Evolutionary conservation across 2,888 invertebrate genomes (phyloP).

Genomic region (Elegia similella): DNA sequence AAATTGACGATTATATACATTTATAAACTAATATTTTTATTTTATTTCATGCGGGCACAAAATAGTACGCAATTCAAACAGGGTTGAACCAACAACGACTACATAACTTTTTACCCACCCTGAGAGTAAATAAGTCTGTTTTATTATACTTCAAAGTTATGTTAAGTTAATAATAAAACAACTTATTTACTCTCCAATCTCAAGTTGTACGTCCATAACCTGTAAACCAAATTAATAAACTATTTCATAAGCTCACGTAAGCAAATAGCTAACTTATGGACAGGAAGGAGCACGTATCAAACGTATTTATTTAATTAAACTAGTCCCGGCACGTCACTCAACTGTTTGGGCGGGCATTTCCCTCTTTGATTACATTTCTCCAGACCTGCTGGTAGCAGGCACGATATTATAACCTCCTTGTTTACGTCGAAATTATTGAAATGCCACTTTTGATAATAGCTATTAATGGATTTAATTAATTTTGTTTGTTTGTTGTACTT

Average conservation of each 20-base stretch:
- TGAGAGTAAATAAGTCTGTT: no score
- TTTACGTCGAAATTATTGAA: conserved; percentile 14
- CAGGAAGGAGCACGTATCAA: conserved; percentile 21
- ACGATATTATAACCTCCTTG: conserved; percentile 4
- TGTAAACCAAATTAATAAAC: conserved; percentile 7
- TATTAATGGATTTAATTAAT: neutral
- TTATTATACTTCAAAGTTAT: no score
- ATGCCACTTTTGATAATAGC: neutral
- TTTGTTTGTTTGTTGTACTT: neutral
- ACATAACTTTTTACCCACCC: no score
- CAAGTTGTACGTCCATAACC: neutral
- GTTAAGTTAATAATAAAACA: no score
- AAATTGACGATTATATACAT: no score
- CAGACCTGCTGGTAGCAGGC: conserved; percentile 19
- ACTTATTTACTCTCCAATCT: neutral
- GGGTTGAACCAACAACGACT: no score
- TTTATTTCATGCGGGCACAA: no score
- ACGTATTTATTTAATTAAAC: conserved; percentile 51
- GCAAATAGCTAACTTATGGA: conserved; percentile 4
- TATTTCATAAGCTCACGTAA: conserved; percentile 6
- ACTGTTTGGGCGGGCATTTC: conserved; percentile 48
- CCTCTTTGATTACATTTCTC: conserved; percentile 65
- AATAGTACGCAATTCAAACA: no score
- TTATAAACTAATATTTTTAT: no score
- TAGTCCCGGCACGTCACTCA: conserved; percentile 56